Base-by-base conservation (phyloP, 2,797 vertebrate genomes). In the Melanotaenia boesemani region DNA sequence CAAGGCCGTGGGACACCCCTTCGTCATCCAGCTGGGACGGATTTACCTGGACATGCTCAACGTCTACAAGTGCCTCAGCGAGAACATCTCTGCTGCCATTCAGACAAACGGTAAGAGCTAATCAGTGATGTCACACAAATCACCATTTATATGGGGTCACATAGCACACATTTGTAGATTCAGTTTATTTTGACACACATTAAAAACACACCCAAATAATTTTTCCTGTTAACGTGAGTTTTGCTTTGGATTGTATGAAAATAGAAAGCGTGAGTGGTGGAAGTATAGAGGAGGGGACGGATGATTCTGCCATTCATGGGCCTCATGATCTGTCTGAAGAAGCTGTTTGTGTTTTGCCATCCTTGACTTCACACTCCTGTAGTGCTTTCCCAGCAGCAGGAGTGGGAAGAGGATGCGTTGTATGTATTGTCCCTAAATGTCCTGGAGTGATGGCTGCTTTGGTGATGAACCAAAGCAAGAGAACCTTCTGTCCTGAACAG, bases 1-100 rank as follows among this genome's bases (percentile, higher is more conserved):
- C 89, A 99, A 99, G 93, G 98, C 98, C 5, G 98, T 99, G 72
- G 98, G 98, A 62, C 98, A 99, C 86, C 98, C 98, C 0, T 99
- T 99, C 70, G 98, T 99, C 81, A 97, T 98, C 92, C 98, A 99
- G 89, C 95, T 99, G 71, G 98, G 98, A 74, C 96, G 98, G 85
- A 99, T 99, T 92, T 99, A 99, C 93, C 96, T 99, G 81, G 98
- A 99, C 95, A 99, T 99, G 98, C 95, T 99, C 85, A 99, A 99
- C 80, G 98, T 99, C 74, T 99, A 99, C 92, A 99, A 99, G 96
- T 99, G 98, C 96, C 97, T 99, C 90, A 99, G 98, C 87, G 98
- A 99, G 94, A 99, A 99, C 91, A 99, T 99, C 92, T 99, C 98
- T 75, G 97, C 98, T 86, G 98, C 97, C 89, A 97, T 99, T 88